Evolutionary conservation across 2,797 vertebrate species (phyloP), one percentile per base, ranked within the genome.

Genomic region (Takifugu rubripes): DNA sequence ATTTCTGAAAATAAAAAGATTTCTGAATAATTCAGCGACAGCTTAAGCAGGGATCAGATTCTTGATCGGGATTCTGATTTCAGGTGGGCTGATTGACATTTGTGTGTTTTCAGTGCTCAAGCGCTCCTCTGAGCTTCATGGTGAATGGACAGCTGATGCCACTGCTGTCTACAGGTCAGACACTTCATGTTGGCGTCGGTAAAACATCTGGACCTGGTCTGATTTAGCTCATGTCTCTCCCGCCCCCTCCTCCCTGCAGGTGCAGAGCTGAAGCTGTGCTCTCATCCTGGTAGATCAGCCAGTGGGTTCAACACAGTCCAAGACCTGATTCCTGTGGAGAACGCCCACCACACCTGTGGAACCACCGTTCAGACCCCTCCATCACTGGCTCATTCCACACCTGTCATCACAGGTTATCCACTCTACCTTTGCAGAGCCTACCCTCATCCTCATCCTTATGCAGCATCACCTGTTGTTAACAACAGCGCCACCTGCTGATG

Each of bases 371-470:
- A 43, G 3, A 25, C 43, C 12, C n/a, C 24, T 2, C 1, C 47
- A 16, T 6, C 45, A 6, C 11, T n/a, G 1, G n/a, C 42, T 1
- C 58, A 26, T 14, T 40, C 33, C 61, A 68, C 65, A 36, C 83
- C 79, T 46, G 58, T 86, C 58, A 87, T 87, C 76, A 84, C 81
- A 77, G 82, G 85, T 86, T 72, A 47, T 5, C 44, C 36, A 9
- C 31, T 1, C 36, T 4, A 11, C 36, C 3, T 10, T 40, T 40
- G 36, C 31, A 10, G 8, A 14, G 11, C 36, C 36, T 4, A 4
- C 36, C 36, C 36, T 40, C 3, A 6, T 33, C 31, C 33, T 5
- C 31, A 1, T 7, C 2, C 7, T 10, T 2, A 33, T 0, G 5
- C 42, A 43, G 42, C 42, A 43, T n/a, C 42, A 16, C 42, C 42